Conservation (phyloP, 2,113 vertebrate genomes). For the Axis porcinus region DNA sequence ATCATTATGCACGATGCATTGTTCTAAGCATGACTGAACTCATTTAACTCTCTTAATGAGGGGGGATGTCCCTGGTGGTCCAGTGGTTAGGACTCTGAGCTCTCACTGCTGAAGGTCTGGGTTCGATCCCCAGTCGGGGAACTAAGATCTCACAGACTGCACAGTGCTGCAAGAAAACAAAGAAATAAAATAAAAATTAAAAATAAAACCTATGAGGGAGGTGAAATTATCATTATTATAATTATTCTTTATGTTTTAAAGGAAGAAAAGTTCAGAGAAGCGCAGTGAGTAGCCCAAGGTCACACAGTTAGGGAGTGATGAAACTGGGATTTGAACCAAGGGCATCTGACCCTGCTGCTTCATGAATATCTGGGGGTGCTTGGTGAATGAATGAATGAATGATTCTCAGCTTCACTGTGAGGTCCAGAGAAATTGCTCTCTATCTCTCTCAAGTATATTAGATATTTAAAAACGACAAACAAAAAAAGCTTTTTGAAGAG, state of each 20-base stretch:
- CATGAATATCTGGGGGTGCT: too few relatives aligned
- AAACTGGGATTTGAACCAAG: neutral
- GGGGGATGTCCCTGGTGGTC: neutral
- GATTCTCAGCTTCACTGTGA: neutral
- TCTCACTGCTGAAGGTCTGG: neutral
- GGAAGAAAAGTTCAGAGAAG: neutral
- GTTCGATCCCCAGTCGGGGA: neutral
- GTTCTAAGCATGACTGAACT: neutral
- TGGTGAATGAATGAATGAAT: neutral
- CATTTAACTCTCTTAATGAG: neutral
- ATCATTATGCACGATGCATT: neutral
- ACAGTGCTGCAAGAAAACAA: neutral
- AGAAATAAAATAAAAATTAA: neutral
- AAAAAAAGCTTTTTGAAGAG: neutral
- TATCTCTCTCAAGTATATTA: neutral
- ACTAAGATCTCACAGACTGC: neutral
- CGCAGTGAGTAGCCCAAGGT: neutral
- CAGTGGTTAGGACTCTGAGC: neutral
- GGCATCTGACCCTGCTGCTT: neutral
- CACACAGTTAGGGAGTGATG: neutral
- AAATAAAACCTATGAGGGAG: neutral
- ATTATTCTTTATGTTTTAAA: neutral
- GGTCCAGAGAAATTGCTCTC: neutral
- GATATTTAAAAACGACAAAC: neutral
- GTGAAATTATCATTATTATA: neutral